phyloP scores from a whole-genome alignment of 2,797 vertebrate genomes.

The Synaphobranchus kaupii region DNA sequence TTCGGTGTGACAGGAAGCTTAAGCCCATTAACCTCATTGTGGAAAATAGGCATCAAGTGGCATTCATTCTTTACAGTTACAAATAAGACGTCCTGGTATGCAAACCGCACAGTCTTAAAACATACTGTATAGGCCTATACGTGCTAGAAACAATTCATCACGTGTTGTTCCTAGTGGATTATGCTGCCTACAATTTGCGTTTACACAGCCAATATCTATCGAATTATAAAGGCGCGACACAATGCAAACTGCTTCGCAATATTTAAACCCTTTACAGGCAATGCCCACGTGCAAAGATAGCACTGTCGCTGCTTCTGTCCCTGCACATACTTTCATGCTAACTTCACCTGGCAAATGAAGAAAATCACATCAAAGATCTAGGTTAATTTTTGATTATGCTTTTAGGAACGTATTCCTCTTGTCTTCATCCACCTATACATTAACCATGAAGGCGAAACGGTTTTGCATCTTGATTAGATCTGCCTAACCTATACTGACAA shows the following conservation, averaged over 20 bases:
- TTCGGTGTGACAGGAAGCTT: constrained; percentile 57
- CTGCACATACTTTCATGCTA: background rate
- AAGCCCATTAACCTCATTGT: constrained; percentile 59
- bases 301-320: background rate
- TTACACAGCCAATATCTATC: background rate
- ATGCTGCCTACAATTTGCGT: background rate
- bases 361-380: background rate
- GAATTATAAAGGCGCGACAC: background rate
- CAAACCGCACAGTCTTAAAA: background rate
- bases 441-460: background rate
- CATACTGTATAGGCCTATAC: background rate
- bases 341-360: background rate
- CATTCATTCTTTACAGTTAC: constrained; percentile 54
- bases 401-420: background rate
- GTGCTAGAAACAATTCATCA: background rate
- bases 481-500: background rate
- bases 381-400: background rate
- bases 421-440: background rate
- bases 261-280: background rate
- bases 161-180: background rate
- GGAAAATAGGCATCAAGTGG: constrained; percentile 61
- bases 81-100: constrained; percentile 56
- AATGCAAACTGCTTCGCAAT: background rate
- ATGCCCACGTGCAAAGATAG: background rate
- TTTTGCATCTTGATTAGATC: background rate